Evolutionary conservation across 2,888 invertebrate species (phyloP).

Genomic region (Pristionchus fissidentatus): DNA sequence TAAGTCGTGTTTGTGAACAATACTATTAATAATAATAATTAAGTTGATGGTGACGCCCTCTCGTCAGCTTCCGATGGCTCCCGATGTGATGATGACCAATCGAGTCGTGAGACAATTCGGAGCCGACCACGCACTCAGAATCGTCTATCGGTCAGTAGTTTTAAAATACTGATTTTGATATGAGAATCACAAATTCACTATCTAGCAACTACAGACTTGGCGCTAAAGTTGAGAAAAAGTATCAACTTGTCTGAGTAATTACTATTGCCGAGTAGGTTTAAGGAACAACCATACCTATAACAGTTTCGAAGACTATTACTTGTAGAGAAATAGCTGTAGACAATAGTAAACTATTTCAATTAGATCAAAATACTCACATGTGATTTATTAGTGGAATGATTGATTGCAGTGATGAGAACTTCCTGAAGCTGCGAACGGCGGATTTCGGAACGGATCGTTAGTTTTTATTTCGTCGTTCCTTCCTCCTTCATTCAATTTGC

Average conservation of each 20-base stretch:
- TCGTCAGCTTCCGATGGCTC: conserved; percentile 61
- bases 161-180: background rate
- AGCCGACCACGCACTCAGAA: conserved; percentile 64
- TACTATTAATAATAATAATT: background rate
- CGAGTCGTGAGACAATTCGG: conserved; percentile 69
- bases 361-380: no score
- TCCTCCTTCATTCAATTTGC: no score
- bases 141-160: conserved; percentile 48
- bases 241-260: no score
- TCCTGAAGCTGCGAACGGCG: conserved; percentile 54
- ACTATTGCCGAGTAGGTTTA: no score
- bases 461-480: background rate
- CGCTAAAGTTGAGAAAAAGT: no score
- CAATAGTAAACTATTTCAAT: no score
- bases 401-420: conserved; percentile 66
- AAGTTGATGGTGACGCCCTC: conserved; percentile 64
- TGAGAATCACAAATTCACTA: no score
- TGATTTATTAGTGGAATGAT: no score
- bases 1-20: background rate
- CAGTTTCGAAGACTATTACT: background rate
- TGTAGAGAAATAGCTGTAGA: background rate
- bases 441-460: conserved; percentile 57
- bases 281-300: no score
- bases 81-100: conserved; percentile 74
- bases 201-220: background rate